Evolutionary conservation across 2,113 vertebrate genomes (phyloP).

Genomic region (Philantomba maxwellii): DNA sequence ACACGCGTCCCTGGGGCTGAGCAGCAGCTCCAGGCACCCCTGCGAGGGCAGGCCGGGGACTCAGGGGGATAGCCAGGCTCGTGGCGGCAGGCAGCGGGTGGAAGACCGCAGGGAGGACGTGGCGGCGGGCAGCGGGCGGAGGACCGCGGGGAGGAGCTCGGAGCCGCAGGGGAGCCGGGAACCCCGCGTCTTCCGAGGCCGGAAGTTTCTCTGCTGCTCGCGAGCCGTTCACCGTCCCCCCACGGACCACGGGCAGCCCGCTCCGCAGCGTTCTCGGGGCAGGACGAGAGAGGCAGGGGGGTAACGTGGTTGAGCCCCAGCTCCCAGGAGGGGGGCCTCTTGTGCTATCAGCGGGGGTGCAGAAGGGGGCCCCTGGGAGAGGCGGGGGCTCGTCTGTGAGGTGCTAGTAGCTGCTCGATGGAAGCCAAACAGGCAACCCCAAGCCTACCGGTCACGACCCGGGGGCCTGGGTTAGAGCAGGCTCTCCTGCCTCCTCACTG

Average conservation of each 20-base stretch:
- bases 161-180: neutral
- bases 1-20: neutral
- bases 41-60: neutral
- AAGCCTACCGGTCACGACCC: neutral
- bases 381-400: neutral
- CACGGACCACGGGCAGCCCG: too few species aligned
- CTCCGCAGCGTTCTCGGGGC: neutral
- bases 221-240: neutral
- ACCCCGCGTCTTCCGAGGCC: neutral
- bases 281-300: neutral
- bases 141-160: neutral
- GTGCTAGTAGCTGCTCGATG: fast-evolving
- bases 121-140: neutral
- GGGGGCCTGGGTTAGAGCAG: neutral
- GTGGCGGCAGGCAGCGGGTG: neutral
- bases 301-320: too few species aligned
- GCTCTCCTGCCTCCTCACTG: neutral
- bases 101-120: neutral
- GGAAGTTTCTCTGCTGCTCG: neutral
- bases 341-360: neutral
- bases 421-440: neutral
- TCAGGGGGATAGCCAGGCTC: neutral
- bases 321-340: neutral
- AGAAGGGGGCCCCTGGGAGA: neutral
- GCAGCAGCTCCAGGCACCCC: neutral